Percentiles rank a stretch among this genome's conserved stretches.
Conservation (phyloP, 2,888 invertebrate species). For the Choreutis nemorana region DNA sequence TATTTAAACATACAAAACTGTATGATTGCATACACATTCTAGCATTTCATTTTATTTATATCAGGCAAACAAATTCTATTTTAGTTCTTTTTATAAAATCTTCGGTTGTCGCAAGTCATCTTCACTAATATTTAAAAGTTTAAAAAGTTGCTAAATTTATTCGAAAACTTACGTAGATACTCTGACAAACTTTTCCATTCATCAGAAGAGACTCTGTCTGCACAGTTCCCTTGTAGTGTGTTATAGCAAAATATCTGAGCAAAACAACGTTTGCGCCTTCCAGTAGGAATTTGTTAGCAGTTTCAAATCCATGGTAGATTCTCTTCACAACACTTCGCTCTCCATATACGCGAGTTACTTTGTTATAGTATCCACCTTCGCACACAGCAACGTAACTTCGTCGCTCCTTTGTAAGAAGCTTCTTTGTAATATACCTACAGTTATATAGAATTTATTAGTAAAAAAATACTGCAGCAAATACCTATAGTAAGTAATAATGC, state of each 20-base stretch:
- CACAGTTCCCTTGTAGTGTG: constrained; percentile 58
- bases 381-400: constrained; percentile 62
- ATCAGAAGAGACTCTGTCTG: constrained; percentile 66
- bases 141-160: too few relatives aligned
- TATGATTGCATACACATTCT: background rate
- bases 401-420: constrained; percentile 52
- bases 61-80: too few relatives aligned
- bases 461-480: too few relatives aligned
- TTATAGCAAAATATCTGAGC: constrained; percentile 66
- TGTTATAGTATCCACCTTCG: constrained; percentile 62
- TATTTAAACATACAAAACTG: background rate
- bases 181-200: constrained; percentile 66
- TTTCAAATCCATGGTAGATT: constrained; percentile 56
- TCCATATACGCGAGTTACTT: constrained; percentile 54
- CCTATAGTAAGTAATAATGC: too few relatives aligned
- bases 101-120: too few relatives aligned
- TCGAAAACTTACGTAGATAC: constrained; percentile 67
- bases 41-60: too few relatives aligned
- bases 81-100: too few relatives aligned
- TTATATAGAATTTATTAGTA: constrained; percentile 1
- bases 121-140: too few relatives aligned
- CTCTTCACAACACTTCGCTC: constrained; percentile 46
- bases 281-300: constrained; percentile 59
- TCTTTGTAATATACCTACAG: constrained; percentile 48
- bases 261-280: constrained; percentile 70